Percentiles rank a stretch among this genome's conserved stretches.
These are phyloP conservation scores for Momotus momota DNA, from an alignment of 2,797 vertebrate genomes.

Conservation along the genomic window DNA sequence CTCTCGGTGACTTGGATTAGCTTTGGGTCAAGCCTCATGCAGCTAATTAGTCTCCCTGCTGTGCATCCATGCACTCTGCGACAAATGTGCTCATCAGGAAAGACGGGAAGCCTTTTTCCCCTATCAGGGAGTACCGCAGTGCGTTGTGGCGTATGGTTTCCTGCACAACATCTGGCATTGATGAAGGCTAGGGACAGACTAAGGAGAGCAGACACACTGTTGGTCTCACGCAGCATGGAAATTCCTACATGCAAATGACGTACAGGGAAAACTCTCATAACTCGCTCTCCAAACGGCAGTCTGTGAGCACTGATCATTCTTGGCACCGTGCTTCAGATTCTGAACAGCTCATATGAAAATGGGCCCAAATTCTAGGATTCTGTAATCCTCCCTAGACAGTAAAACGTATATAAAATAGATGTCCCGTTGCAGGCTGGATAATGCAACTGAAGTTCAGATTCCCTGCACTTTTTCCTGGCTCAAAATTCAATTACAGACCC, in stretches of 20 bases:
- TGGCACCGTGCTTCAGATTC: not conserved
- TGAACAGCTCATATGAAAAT: not conserved
- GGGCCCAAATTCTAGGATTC: not conserved
- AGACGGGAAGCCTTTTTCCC: not conserved
- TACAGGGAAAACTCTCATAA: not conserved
- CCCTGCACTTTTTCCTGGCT: not conserved
- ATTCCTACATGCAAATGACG: not conserved
- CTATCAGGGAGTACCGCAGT: not conserved
- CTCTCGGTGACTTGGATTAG: not conserved
- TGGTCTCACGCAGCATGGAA: not conserved
- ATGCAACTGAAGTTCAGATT: not conserved
- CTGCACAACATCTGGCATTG: constrained; percentile 30
- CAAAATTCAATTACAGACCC: not conserved
- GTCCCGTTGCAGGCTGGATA: not conserved
- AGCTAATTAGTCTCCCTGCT: not conserved
- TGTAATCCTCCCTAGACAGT: not conserved
- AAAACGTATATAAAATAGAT: not conserved
- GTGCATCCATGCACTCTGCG: not conserved
- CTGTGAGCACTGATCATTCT: not conserved
- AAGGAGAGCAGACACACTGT: not conserved
- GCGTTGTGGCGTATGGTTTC: not conserved
- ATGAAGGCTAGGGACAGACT: not conserved
- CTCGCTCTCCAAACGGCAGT: not conserved
- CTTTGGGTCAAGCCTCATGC: not conserved
- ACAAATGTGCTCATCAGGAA: not conserved